Base-by-base conservation (phyloP, 2,797 vertebrate species). In the Enteromius argenteus region DNA sequence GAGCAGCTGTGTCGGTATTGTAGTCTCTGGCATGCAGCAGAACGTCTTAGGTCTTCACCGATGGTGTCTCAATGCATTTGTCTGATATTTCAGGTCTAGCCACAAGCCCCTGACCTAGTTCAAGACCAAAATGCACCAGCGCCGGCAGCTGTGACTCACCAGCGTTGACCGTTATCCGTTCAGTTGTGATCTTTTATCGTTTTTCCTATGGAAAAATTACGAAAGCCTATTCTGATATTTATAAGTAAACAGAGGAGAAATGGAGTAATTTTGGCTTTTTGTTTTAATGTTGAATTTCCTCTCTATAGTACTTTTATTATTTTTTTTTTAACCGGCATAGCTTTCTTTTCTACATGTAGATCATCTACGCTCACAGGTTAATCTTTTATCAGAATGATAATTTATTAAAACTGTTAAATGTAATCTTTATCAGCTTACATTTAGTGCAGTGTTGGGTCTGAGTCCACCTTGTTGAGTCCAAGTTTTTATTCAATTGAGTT, bases 91-190 rank as follows among this genome's bases (percentile, higher is more conserved):
- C 35, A 44, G 66, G 67, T 71, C 23, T 58, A 73, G 2, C 37
- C 27, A 46, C 15, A 3, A 84, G n/a, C 46, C 19, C 15, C 66
- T 86, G 74, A 82, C 67, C 80, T 82, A 79, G 67, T 83, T 86
- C 35, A 77, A 64, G 42, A 35, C 79, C 51, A n/a, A 15, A 21
- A 58, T 53, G 75, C 60, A 42, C 35, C 67, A 64, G 32, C 4
- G 64, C 51, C 69, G 79, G 58, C 42, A 73, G 68, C 51, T 39
- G 53, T 73, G 67, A 85, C 58, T 80, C 77, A 72, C n/a, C 15
- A 49, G 19, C 19, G 5, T 1, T 69, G 39, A 79, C 67, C 42
- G 39, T 80, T 72, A 85, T 37, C n/a, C 2, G 49, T 37, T 58
- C 23, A 85, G 76, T 51, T 8, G 19, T 75, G 49, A 84, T 35